Evolutionary conservation across 2,888 invertebrate genomes (phyloP).

Genomic region (Cephalotes varians): DNA sequence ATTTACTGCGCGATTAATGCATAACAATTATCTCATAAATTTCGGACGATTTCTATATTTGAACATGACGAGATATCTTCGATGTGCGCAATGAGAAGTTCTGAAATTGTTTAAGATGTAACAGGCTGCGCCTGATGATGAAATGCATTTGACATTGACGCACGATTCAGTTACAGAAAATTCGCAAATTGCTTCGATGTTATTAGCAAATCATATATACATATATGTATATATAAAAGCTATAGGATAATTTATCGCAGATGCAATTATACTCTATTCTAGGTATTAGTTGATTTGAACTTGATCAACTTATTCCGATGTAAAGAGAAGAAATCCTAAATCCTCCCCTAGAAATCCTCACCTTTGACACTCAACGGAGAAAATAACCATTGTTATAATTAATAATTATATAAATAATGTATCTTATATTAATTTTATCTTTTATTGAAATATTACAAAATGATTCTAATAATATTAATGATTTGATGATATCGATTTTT

Average conservation of each 20-base stretch:
- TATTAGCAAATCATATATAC: slow-evolving; percentile 2
- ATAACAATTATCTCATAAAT: neutral
- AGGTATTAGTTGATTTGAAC: neutral
- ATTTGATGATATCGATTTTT: neutral
- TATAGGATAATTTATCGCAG: neutral
- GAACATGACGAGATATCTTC: slow-evolving; percentile 20
- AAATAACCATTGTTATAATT: neutral
- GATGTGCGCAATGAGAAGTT: slow-evolving; percentile 7
- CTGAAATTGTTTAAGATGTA: slow-evolving; percentile 33
- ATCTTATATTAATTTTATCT: neutral
- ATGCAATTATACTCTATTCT: slow-evolving; percentile 6
- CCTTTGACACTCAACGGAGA: neutral
- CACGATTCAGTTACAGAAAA: slow-evolving; percentile 31
- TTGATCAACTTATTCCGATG: neutral
- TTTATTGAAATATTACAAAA: neutral
- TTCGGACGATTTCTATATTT: neutral
- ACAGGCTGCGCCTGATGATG: slow-evolving; percentile 14
- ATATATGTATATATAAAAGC: neutral
- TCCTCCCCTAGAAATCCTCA: no score
- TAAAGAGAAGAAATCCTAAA: neutral
- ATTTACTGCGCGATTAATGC: neutral
- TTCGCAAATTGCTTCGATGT: slow-evolving; percentile 25
- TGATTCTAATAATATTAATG: neutral
- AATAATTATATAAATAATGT: neutral
- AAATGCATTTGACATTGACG: slow-evolving; percentile 40